Evolutionary conservation across 2,888 invertebrate genomes (phyloP).

Genomic region (Chironomus tentans): DNA sequence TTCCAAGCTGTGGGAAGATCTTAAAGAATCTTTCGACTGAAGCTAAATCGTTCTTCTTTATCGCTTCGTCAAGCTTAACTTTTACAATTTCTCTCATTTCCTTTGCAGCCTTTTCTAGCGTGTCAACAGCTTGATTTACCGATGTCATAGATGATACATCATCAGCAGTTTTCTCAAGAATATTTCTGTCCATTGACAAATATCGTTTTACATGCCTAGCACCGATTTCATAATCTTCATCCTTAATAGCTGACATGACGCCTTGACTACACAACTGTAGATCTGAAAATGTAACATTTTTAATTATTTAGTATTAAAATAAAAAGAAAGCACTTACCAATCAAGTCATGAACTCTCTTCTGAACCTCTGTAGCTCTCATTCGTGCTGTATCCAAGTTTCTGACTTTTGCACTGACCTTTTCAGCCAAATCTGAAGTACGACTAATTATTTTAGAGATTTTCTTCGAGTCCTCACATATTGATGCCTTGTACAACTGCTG

Average conservation of each 20-base stretch:
- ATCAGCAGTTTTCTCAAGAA: constrained; percentile 65
- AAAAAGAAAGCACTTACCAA: constrained; percentile 39
- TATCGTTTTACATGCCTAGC: constrained; percentile 93
- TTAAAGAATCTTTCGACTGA: constrained; percentile 93
- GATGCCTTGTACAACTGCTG: constrained; percentile 12
- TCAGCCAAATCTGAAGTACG: constrained; percentile 82
- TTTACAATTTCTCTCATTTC: constrained; percentile 62
- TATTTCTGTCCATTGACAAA: constrained; percentile 81
- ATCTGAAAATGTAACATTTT: constrained; percentile 45
- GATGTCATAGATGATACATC: constrained; percentile 53
- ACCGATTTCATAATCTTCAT: constrained; percentile 93
- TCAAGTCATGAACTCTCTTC: constrained; percentile 84
- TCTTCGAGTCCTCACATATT: constrained; percentile 67
- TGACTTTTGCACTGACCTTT: constrained; percentile 91
- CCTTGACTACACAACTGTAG: constrained; percentile 93
- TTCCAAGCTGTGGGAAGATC: constrained; percentile 88
- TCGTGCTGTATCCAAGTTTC: constrained; percentile 84
- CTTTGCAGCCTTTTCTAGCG: constrained; percentile 63
- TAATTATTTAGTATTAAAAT: too few species aligned
- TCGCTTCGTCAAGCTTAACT: constrained; percentile 83
- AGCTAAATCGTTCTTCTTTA: constrained; percentile 75
- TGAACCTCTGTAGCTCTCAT: constrained; percentile 92
- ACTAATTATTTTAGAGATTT: constrained; percentile 74
- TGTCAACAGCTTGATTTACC: constrained; percentile 40
- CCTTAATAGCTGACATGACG: constrained; percentile 86